Conservation (phyloP, 2,113 vertebrate species). For the Syngnathus scovelli region DNA sequence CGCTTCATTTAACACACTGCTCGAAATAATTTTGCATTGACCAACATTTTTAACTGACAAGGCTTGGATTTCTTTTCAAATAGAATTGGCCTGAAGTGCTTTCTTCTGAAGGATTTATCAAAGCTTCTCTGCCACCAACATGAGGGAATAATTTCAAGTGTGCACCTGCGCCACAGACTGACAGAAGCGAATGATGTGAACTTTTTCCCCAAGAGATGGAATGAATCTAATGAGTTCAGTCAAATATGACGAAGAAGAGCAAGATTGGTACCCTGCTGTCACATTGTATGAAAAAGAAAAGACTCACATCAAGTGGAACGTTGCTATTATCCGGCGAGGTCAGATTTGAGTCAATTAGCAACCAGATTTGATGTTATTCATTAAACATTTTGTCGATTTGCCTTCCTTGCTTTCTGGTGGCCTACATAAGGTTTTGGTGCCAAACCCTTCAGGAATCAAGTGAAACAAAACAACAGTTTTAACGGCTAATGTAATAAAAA, state of each 20-base stretch:
- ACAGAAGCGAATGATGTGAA: constrained; percentile 1
- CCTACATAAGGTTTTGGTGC: too few relatives aligned
- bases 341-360: constrained; percentile 1
- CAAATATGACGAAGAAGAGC: constrained; percentile 21
- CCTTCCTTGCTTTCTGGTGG: neutral
- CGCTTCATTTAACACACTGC: neutral
- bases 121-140: neutral
- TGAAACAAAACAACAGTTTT: neutral
- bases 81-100: neutral
- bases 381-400: neutral
- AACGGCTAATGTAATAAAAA: constrained; percentile 26
- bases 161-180: constrained; percentile 16
- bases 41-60: neutral
- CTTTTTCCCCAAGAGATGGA: constrained; percentile 3
- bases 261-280: constrained; percentile 16
- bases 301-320: neutral
- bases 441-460: neutral
- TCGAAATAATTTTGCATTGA: constrained; percentile 4
- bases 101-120: neutral
- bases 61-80: neutral
- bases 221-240: constrained; percentile 31
- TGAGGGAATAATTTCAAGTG: neutral
- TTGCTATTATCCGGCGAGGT: constrained; percentile 3
- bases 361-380: neutral
- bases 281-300: constrained; percentile 3